Conservation (phyloP, 1,140 invertebrate species). For the Lucilia sericata region DNA sequence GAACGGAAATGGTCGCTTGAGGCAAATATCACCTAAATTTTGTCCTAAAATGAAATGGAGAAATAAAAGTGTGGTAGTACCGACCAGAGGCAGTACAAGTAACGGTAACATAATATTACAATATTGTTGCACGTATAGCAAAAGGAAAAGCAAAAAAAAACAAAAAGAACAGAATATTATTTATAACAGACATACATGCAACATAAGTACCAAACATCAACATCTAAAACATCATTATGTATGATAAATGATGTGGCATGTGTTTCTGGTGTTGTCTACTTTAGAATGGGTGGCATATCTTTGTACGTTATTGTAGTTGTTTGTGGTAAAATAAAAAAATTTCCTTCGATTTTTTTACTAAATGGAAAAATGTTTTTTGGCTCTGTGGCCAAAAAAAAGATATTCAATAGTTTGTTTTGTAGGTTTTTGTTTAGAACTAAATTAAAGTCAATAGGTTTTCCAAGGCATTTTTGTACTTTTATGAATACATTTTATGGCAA, state of each 20-base stretch:
- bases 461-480: too few relatives aligned
- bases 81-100: background rate
- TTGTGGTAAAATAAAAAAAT: background rate
- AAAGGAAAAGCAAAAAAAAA: background rate
- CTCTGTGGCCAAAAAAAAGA: background rate
- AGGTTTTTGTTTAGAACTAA: background rate
- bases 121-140: background rate
- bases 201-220: background rate
- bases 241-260: conserved; percentile 16
- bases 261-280: background rate
- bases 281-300: background rate
- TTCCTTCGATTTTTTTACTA: background rate
- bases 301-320: background rate
- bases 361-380: background rate
- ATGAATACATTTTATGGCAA: too few relatives aligned
- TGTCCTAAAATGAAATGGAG: background rate
- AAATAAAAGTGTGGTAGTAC: background rate
- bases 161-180: background rate
- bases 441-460: background rate
- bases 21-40: conserved; percentile 40
- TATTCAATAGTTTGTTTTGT: background rate
- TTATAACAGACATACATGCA: background rate
- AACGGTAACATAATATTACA: background rate
- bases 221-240: background rate
- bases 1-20: conserved; percentile 33